phyloP scores from a whole-genome alignment of 1,140 invertebrate species.

The Nixonia krombeini region DNA sequence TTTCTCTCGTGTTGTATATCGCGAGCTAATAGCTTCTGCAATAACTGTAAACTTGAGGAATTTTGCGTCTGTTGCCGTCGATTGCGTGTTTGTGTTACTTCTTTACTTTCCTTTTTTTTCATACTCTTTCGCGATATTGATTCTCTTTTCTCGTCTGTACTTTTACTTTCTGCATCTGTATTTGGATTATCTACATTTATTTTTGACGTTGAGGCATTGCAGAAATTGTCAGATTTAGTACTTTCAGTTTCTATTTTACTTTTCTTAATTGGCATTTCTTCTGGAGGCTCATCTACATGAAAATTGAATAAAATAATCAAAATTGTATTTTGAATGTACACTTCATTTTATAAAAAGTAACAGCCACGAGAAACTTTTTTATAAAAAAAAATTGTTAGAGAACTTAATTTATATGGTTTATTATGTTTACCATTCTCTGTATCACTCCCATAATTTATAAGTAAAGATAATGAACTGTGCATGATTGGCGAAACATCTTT shows the following conservation, averaged over 20 bases:
- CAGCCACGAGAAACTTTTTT: slow-evolving; percentile 3
- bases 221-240: slow-evolving; percentile 4
- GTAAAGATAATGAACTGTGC: slow-evolving; percentile 41
- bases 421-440: slow-evolving; percentile 57
- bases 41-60: slow-evolving; percentile 47
- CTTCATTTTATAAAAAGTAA: slow-evolving; percentile 9
- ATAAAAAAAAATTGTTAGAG: slow-evolving; percentile 1
- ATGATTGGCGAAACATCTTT: slow-evolving; percentile 1
- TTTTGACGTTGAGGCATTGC: not conserved
- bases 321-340: too few relatives aligned
- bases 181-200: slow-evolving; percentile 7
- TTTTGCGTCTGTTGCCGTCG: not conserved
- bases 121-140: not conserved
- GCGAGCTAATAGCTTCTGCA: slow-evolving; percentile 59
- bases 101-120: slow-evolving; percentile 20
- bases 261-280: slow-evolving; percentile 60
- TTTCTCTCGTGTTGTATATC: slow-evolving; percentile 79
- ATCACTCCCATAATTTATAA: slow-evolving; percentile 59
- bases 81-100: slow-evolving; percentile 9
- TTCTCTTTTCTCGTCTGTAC: not conserved
- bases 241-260: slow-evolving; percentile 29
- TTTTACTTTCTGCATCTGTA: slow-evolving; percentile 7
- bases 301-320: slow-evolving; percentile 15
- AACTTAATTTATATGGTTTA: too few relatives aligned
- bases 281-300: slow-evolving; percentile 56